Conservation (phyloP, 1,140 invertebrate species). For the Drepana arcuata region DNA sequence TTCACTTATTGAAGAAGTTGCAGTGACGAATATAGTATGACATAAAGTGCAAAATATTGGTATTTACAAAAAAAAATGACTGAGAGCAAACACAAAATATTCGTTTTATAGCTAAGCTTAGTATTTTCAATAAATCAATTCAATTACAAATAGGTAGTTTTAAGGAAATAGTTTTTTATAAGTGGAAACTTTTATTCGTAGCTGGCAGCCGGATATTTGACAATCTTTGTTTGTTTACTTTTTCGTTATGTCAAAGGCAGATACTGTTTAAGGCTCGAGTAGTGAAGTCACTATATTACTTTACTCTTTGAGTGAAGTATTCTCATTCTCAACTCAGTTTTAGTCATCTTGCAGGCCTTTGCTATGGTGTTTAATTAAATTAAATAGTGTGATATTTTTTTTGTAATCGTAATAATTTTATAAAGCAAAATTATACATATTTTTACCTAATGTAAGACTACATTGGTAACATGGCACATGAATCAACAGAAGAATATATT, state of each 20-base stretch:
- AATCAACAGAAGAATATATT: slow-evolving; percentile 17
- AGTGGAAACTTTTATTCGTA: slow-evolving; percentile 1
- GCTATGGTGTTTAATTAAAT: no score
- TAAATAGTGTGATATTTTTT: no score
- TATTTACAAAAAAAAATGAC: slow-evolving; percentile 10
- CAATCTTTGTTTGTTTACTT: no score
- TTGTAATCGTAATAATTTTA: no score
- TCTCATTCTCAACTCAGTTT: background rate
- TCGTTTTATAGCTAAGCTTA: background rate
- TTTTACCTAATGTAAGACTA: no score
- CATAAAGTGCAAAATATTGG: slow-evolving; percentile 26
- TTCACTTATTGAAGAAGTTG: slow-evolving; percentile 53
- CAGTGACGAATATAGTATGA: slow-evolving; percentile 18
- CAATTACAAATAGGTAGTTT: background rate
- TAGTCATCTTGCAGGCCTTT: background rate
- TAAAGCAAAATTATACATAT: no score
- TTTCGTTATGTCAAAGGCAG: no score
- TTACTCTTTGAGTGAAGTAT: no score
- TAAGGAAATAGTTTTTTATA: slow-evolving; percentile 1
- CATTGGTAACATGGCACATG: slow-evolving; percentile 34
- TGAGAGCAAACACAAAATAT: slow-evolving; percentile 1
- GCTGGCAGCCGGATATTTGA: slow-evolving; percentile 1
- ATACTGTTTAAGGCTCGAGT: no score
- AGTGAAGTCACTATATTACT: no score
- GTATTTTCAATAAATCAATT: no score